Percentiles rank a stretch among this genome's conserved stretches.
phyloP scores from a whole-genome alignment of 2,888 invertebrate species.

The Macrophya annulata region DNA sequence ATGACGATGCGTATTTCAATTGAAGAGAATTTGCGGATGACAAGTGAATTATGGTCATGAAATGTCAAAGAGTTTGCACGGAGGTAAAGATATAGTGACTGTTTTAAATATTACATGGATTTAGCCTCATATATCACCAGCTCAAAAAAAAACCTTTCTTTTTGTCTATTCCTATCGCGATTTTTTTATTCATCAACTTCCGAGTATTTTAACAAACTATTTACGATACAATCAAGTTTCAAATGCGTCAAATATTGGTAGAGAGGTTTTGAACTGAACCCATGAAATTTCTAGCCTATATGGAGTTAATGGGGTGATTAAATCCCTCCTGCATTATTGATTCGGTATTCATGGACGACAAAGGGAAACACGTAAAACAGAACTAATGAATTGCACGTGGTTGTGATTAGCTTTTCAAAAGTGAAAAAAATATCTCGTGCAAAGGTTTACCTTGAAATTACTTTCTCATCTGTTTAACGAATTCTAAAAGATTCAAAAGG shows the following conservation, averaged over 20 bases:
- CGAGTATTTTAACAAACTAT: not conserved
- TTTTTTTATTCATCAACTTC: not conserved
- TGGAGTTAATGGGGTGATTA: not conserved
- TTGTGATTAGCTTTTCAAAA: not conserved
- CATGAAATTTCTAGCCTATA: not conserved
- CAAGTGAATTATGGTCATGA: slow-evolving; percentile 62
- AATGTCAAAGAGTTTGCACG: slow-evolving; percentile 31
- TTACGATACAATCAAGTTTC: not conserved
- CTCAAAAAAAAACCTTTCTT: not conserved
- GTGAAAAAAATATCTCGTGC: not conserved
- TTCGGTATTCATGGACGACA: not conserved
- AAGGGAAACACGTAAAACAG: not conserved
- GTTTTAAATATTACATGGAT: not conserved
- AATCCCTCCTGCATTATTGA: not conserved
- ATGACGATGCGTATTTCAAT: slow-evolving; percentile 54
- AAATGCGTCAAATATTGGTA: not conserved
- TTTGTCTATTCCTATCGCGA: not conserved
- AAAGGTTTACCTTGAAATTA: not conserved
- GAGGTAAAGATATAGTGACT: not conserved
- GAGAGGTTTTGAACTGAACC: not conserved
- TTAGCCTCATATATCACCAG: not conserved
- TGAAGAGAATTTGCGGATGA: slow-evolving; percentile 62
- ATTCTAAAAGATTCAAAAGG: not conserved
- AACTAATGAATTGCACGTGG: not conserved
- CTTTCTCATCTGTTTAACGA: not conserved